Evolutionary conservation across 2,113 vertebrate genomes (phyloP), one percentile per base, ranked within the genome.

Genomic region (Dromiciops gliroides): DNA sequence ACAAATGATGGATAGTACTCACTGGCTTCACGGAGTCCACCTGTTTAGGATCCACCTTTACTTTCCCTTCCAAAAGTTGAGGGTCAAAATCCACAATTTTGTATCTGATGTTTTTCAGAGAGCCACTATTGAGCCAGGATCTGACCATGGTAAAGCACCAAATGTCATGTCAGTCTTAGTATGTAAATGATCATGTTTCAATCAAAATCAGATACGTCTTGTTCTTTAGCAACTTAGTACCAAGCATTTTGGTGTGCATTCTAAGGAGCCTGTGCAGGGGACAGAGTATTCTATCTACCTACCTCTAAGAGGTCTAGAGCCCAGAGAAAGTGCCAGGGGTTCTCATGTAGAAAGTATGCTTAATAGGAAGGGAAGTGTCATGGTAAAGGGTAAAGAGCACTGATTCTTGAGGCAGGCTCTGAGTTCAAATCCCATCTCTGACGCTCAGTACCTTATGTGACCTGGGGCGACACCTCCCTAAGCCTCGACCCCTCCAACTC

Each of bases 11-110:
- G 26, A 67, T 56, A 56, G 90, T 96, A 97, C 98, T 99, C 97
- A 99, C 99, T 94, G 99, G 99, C 98, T 99, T 99, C 94, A 98
- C 92, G 48, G 98, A 96, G 26, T 99, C 99, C 53, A 94, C 50
- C n/a, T 96, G 98, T 95, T 98, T 97, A 93, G 98, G 97, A 96
- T 99, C 99, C 95, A 98, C 96, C 44, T 98, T 98, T 60, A 99
- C 98, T 98, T 99, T 99, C 93, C 99, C 99, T 95, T 98, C 98
- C 95, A 99, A 98, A 94, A 99, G 96, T 96, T 97, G 98, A 89
- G 99, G 98, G 91, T 99, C 98, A 97, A 99, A 99, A 97, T 98
- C 96, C 52, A 99, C 96, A 97, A 99, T 99, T 94, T 97, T 99
- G 94, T 99, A 99, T 91, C 99, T 99, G 52, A 99, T 50, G 52